Conservation (phyloP, 2,888 invertebrate species). For the Acholoe squamosa region DNA sequence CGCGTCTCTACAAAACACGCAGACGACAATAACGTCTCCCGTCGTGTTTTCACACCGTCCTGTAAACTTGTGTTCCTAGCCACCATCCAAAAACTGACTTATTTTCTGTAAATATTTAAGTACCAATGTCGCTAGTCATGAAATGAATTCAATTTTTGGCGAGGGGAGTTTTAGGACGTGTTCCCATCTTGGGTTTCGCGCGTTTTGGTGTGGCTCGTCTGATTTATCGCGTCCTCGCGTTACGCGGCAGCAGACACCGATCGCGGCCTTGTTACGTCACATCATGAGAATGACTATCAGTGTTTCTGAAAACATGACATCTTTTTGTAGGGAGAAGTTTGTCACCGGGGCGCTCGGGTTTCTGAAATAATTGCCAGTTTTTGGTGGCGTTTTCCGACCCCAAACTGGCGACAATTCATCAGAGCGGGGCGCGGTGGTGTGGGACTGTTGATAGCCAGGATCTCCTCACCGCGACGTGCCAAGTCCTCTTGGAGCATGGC, state of each 20-base stretch:
- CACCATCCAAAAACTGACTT: neutral
- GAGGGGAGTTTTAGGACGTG: neutral
- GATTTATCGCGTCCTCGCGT: neutral
- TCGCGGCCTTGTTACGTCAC: conserved; percentile 14
- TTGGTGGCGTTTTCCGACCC: neutral
- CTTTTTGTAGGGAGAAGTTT: conserved; percentile 13
- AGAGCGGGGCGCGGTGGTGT: neutral
- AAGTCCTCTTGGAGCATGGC: neutral
- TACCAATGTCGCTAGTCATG: neutral
- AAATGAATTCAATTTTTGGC: conserved; percentile 26
- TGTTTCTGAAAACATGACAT: conserved; percentile 9
- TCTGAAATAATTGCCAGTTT: conserved; percentile 40
- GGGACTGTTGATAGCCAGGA: neutral
- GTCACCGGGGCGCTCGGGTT: conserved; percentile 38
- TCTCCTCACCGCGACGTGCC: neutral
- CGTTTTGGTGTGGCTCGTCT: neutral
- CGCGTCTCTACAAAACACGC: neutral
- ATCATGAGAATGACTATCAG: conserved; percentile 31
- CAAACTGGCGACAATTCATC: conserved; percentile 7
- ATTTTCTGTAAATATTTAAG: conserved; percentile 28
- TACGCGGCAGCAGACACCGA: neutral
- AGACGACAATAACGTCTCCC: neutral
- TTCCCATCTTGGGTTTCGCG: conserved; percentile 15
- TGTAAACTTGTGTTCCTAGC: neutral
- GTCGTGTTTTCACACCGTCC: neutral